Evolutionary conservation across 2,888 invertebrate genomes (phyloP).

Genomic region (Stenurella melanura): DNA sequence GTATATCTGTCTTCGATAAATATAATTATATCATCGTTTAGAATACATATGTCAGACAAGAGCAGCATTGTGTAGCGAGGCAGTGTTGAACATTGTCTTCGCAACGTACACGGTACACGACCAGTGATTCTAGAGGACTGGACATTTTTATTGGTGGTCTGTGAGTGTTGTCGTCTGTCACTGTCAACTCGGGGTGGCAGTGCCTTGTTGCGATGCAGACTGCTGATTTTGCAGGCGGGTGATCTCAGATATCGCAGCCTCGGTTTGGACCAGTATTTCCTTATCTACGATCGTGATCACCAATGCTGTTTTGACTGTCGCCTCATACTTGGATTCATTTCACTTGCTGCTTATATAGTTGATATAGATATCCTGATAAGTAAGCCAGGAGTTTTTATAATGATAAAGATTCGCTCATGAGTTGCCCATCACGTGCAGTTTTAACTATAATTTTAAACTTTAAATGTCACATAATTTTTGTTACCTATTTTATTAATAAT

Average conservation of each 20-base stretch:
- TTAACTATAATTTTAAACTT: background rate
- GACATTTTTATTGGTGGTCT: slow-evolving; percentile 65
- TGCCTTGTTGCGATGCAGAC: slow-evolving; percentile 60
- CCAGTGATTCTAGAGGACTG: slow-evolving; percentile 42
- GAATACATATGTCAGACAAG: slow-evolving; percentile 39
- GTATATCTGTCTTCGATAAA: slow-evolving; percentile 34
- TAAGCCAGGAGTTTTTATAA: background rate
- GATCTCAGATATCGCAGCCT: slow-evolving; percentile 51
- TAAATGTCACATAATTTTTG: no score
- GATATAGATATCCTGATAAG: slow-evolving; percentile 29
- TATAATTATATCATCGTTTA: slow-evolving; percentile 41
- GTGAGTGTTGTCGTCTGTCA: slow-evolving; percentile 63
- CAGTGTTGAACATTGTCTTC: slow-evolving; percentile 37
- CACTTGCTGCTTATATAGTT: slow-evolving; percentile 25
- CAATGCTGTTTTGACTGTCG: slow-evolving; percentile 56
- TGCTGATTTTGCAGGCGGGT: slow-evolving; percentile 58
- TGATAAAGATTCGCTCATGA: background rate
- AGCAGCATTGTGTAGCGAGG: slow-evolving; percentile 39
- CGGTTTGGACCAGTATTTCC: slow-evolving; percentile 57
- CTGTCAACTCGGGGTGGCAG: slow-evolving; percentile 64
- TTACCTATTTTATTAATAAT: no score
- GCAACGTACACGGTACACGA: slow-evolving; percentile 22
- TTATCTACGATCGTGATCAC: slow-evolving; percentile 60
- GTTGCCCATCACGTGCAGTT: background rate
- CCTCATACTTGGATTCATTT: slow-evolving; percentile 46